A percentile compares a stretch with the other conserved stretches of the same genome.
phyloP scores from a whole-genome alignment of 1,140 invertebrate species.

The Eumeta japonica region DNA sequence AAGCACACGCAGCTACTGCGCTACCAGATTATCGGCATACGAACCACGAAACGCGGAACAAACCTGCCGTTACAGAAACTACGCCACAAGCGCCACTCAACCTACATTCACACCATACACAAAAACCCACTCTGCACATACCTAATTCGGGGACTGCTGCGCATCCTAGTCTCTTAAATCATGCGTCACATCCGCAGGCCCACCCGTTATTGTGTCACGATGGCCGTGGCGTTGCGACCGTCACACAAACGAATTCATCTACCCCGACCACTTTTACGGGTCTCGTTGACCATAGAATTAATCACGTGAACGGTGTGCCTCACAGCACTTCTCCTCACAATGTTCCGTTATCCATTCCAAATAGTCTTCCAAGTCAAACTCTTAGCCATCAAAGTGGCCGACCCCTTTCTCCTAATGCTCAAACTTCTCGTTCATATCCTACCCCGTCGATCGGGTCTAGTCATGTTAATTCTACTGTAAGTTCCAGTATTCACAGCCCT shows the following conservation, averaged over 20 bases:
- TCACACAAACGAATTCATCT: slow-evolving; percentile 56
- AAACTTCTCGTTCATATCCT: slow-evolving; percentile 35
- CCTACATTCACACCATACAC: slow-evolving; percentile 39
- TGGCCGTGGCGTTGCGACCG: slow-evolving; percentile 25
- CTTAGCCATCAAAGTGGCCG: slow-evolving; percentile 25
- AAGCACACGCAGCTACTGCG: slow-evolving; percentile 72
- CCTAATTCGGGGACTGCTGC: slow-evolving; percentile 15
- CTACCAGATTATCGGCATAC: slow-evolving; percentile 52
- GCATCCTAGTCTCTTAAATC: slow-evolving; percentile 31
- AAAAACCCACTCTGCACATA: slow-evolving; percentile 46
- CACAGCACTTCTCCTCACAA: slow-evolving; percentile 54
- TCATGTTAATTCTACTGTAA: slow-evolving; percentile 51
- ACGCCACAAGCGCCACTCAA: slow-evolving; percentile 55
- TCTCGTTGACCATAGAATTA: too few species aligned
- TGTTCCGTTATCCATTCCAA: slow-evolving; percentile 31
- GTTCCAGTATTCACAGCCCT: slow-evolving; percentile 46
- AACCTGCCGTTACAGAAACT: too few species aligned
- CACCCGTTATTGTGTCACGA: slow-evolving; percentile 54
- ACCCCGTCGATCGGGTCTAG: slow-evolving; percentile 46
- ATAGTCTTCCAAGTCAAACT: slow-evolving; percentile 42
- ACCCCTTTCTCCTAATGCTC: slow-evolving; percentile 32
- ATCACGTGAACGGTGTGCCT: slow-evolving; percentile 53
- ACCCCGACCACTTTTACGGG: slow-evolving; percentile 59
- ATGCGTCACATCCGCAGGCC: slow-evolving; percentile 53
- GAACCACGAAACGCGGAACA: slow-evolving; percentile 58